Evolutionary conservation across 2,888 invertebrate species (phyloP), one percentile per base, ranked within the genome.

Genomic region (Gymnosoma rotundatum): DNA sequence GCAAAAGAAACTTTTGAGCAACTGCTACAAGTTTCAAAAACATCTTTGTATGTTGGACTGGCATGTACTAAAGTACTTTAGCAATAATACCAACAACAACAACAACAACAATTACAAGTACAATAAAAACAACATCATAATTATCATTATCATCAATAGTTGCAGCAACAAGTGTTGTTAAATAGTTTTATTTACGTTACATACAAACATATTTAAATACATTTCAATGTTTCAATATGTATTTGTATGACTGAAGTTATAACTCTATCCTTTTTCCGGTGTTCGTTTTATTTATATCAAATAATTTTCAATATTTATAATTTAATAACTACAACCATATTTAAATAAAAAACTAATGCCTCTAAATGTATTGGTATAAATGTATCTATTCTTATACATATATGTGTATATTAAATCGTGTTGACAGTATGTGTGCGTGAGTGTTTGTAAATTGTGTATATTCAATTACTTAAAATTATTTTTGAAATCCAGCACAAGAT

Each of bases 121-220:
- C 21, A 48, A 20, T 18, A 66, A 7, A 20, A 45, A 36, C 32
- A 66, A 7, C 20, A 45, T 20, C 16, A 36, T 48, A n/a, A n/a
- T 14, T n/a, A 48, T 14, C 14, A 45, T 45, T 54, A 56, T 6
- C 50, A 52, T n/a, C 18, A 60, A 14, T 18, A 25, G 32, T 50
- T 69, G 10, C 45, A 80, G 69, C 81, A 81, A 81, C 81, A 81
- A 81, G 81, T 81, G 75, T 21, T 70, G 52, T 42, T 42, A 4
- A 21, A 52, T n/a, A 54, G 45, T 74, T 66, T 58, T 36, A 45
- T 32, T 52, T 61, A 36, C 52, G 18, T 25, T 48, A 20, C 25
- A 61, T 14, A 20, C 10, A 52, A 16, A 66, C 16, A 67, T n/a
- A 42, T 16, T 9, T 25, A 16, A 3, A 64, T 18, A 25, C 6